Percentiles rank a stretch among this genome's conserved stretches.
phyloP scores from a whole-genome alignment of 2,113 vertebrate genomes.

The Circaetus gallicus region DNA sequence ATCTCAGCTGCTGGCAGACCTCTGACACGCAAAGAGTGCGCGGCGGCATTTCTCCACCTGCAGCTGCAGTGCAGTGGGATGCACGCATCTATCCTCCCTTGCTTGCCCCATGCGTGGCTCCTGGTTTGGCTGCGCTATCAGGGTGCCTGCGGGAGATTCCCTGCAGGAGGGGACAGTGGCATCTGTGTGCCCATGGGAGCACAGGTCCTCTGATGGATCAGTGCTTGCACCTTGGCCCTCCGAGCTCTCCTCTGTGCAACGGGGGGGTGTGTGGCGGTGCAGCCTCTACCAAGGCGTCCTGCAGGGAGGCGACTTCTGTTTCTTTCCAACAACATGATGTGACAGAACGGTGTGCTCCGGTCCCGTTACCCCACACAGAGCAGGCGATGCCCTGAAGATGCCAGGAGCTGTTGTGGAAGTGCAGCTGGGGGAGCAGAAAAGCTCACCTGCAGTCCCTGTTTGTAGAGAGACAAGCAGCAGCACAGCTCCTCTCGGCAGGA shows the following conservation, averaged over 20 bases:
- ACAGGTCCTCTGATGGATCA: background rate
- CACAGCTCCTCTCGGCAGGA: background rate
- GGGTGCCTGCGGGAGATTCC: background rate
- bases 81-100: background rate
- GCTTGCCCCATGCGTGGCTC: accelerated
- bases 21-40: accelerated
- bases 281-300: background rate
- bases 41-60: background rate
- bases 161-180: background rate
- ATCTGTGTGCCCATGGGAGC: background rate
- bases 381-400: background rate
- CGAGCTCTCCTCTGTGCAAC: accelerated
- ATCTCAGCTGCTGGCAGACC: background rate
- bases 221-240: background rate
- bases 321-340: background rate
- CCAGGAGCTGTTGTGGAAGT: background rate
- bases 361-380: accelerated
- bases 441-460: background rate
- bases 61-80: too few relatives aligned
- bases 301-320: accelerated
- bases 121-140: background rate
- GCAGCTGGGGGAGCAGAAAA: background rate
- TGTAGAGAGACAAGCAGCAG: background rate
- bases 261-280: accelerated
- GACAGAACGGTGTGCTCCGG: accelerated